phyloP scores from a whole-genome alignment of 2,797 vertebrate species.

The Gouania willdenowi region DNA sequence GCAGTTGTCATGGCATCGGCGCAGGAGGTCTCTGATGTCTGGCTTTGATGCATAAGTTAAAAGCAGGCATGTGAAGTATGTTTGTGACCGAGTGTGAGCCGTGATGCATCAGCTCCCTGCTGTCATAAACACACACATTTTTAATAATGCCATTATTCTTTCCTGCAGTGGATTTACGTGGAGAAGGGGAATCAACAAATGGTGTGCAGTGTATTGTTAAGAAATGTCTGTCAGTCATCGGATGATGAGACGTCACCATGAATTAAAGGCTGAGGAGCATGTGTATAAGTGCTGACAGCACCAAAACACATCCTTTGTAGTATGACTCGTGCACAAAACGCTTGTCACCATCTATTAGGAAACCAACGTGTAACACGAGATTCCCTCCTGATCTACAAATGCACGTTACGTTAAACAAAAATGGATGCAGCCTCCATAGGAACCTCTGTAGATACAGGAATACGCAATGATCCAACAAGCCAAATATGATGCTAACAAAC shows the following conservation, averaged over 20 bases:
- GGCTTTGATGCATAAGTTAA: conserved; percentile 29
- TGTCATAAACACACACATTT: too few relatives aligned
- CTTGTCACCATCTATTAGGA: conserved; percentile 50
- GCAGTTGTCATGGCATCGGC: conserved; percentile 47
- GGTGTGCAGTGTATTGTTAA: conserved; percentile 8
- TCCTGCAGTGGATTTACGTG: too few relatives aligned
- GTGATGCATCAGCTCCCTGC: neutral
- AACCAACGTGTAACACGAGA: conserved; percentile 37
- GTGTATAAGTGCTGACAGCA: conserved; percentile 38
- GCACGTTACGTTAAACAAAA: conserved; percentile 6
- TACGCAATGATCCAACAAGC: neutral
- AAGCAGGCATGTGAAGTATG: neutral
- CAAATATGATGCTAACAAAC: conserved; percentile 18
- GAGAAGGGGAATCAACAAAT: conserved; percentile 22
- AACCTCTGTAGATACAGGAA: neutral
- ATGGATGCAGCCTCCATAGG: neutral
- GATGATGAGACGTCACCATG: conserved; percentile 21
- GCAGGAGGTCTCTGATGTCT: conserved; percentile 3
- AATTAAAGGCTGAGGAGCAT: conserved; percentile 23
- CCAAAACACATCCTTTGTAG: conserved; percentile 14
- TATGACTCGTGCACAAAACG: conserved; percentile 49
- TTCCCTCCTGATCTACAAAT: conserved; percentile 12
- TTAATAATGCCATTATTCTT: too few relatives aligned
- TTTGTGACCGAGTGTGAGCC: neutral
- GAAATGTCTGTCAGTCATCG: conserved; percentile 24